Base-by-base conservation (phyloP, 1,140 invertebrate species). In the Leptinotarsa defecta region DNA sequence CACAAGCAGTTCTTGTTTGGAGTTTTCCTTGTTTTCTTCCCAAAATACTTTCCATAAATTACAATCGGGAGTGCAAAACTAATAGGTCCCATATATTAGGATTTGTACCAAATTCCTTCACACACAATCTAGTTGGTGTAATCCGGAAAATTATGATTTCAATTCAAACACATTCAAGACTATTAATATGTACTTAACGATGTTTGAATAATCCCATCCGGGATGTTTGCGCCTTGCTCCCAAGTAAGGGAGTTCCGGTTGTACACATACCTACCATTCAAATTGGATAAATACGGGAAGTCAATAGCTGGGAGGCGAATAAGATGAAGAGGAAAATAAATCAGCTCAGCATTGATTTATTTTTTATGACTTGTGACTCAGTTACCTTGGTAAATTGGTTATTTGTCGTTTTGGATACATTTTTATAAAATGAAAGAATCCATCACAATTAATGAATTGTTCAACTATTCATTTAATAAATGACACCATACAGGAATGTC, bases 81-180 rank as follows among this genome's bases (percentile, higher is more conserved):
- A 17, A 17, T 13, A 57, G 52, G 15, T n/a, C n/a, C 15, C 52
- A 57, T 15, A 57, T 8, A 19, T 19, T 57, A 3, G n/a, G 17
- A 57, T 57, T 57, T 57, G 52, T 13, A 19, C 24, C n/a, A 68
- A 49, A 68, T 68, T 34, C 67, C 67, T 68, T 68, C 67, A 68
- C 67, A 68, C 67, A 68, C 67, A 68, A 68, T 48, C 43, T 24
- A 48, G 67, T 19, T 17, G 24, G 24, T 48, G 67, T 68, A 68
- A 68, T 68, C 67, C 67, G 24, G 67, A 68, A 68, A 68, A 68
- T 68, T 68, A 68, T 68, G 67, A 68, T 68, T 68, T 48, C 67
- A 68, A 68, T 68, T 48, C 67, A 68, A 68, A 68, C 67, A 68
- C 67, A 68, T 68, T 68, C 67, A 68, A 68, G 67, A 68, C 43